A percentile compares a stretch with the other conserved stretches of the same genome.
Evolutionary conservation across 2,888 invertebrate genomes (phyloP).

Genomic region (Brachypalpus laphriformis): DNA sequence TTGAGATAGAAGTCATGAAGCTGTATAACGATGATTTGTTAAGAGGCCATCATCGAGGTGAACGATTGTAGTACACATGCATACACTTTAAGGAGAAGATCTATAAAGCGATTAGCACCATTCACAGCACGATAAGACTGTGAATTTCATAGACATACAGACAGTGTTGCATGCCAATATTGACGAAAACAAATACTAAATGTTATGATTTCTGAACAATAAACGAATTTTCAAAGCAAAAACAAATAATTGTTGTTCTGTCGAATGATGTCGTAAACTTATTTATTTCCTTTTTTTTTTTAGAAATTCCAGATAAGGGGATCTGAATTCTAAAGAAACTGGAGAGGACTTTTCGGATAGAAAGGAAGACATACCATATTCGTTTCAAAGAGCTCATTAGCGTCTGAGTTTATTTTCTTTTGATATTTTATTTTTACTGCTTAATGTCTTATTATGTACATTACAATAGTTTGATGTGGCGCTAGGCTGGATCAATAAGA

Average conservation of each 20-base stretch:
- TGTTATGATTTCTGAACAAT: neutral
- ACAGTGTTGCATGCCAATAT: constrained; percentile 1
- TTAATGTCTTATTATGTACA: too few species aligned
- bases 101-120: neutral
- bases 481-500: too few species aligned
- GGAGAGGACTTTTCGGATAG: too few species aligned
- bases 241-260: neutral
- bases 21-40: constrained; percentile 40
- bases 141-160: neutral
- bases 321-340: neutral
- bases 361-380: too few species aligned
- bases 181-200: neutral
- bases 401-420: too few species aligned
- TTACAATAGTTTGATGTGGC: too few species aligned
- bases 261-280: neutral
- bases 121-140: neutral
- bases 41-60: constrained; percentile 10
- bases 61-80: neutral
- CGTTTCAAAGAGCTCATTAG: too few species aligned
- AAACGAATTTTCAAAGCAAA: too few species aligned
- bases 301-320: neutral
- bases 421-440: too few species aligned
- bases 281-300: too few species aligned
- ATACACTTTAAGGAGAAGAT: neutral
- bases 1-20: constrained; percentile 25